Conservation (phyloP, 2,113 vertebrate genomes). For the Aythya baeri region DNA sequence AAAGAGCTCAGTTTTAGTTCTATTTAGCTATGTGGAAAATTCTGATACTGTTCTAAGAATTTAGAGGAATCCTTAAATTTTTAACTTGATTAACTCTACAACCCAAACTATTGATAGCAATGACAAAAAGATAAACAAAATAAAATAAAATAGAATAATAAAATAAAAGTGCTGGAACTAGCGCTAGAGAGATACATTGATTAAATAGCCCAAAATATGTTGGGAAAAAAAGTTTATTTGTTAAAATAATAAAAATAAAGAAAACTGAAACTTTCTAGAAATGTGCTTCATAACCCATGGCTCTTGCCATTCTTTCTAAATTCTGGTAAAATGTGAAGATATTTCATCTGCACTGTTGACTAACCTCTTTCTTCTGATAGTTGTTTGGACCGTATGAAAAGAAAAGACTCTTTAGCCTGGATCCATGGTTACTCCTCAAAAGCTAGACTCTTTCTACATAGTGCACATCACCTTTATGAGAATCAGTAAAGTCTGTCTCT, state of each 20-base stretch:
- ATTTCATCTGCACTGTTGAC: background rate
- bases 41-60: background rate
- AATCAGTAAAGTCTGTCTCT: slow-evolving; percentile 4
- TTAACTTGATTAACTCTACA: background rate
- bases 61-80: background rate
- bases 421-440: background rate
- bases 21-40: background rate
- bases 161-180: background rate
- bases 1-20: background rate
- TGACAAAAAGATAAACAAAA: background rate
- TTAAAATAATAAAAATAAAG: background rate
- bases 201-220: background rate
- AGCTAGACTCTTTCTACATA: background rate
- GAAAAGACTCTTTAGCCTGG: background rate
- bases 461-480: background rate
- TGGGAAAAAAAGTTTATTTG: background rate
- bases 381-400: background rate
- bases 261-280: background rate
- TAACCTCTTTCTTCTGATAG: background rate
- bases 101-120: background rate
- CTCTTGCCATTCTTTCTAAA: background rate
- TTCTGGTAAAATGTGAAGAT: background rate
- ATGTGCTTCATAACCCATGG: background rate
- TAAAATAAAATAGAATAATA: no score
- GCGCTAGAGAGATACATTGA: background rate